Evolutionary conservation across 2,888 invertebrate genomes (phyloP).

Genomic region (Sinopyrophorus schimmeli): DNA sequence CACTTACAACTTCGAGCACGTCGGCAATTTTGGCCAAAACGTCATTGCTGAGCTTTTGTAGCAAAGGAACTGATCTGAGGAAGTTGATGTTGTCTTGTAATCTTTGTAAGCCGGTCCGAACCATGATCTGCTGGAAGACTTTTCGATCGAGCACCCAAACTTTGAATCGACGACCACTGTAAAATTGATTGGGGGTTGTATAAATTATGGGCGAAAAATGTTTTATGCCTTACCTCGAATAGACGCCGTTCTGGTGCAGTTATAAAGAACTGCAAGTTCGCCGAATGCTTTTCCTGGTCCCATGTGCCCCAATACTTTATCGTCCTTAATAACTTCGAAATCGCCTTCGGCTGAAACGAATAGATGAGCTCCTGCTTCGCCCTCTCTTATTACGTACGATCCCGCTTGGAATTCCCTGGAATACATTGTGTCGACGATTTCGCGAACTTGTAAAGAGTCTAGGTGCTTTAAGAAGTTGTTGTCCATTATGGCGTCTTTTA

Average conservation of each 20-base stretch:
- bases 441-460: conserved; percentile 64
- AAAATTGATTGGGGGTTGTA: conserved; percentile 32
- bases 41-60: conserved; percentile 61
- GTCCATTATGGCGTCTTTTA: conserved; percentile 67
- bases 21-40: conserved; percentile 70
- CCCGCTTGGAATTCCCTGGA: conserved; percentile 59
- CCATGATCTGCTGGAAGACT: conserved; percentile 73
- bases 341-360: conserved; percentile 69
- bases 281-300: conserved; percentile 70
- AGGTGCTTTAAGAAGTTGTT: conserved; percentile 70
- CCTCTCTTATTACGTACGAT: conserved; percentile 64
- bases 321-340: conserved; percentile 69
- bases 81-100: conserved; percentile 69
- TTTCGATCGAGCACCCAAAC: conserved; percentile 71
- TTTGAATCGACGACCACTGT: conserved; percentile 64
- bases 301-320: conserved; percentile 65
- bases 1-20: conserved; percentile 69
- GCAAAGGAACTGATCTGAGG: conserved; percentile 65
- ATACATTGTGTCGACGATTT: conserved; percentile 71
- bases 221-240: conserved; percentile 58
- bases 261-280: conserved; percentile 74
- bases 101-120: conserved; percentile 68
- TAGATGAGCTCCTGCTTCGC: conserved; percentile 66
- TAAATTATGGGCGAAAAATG: not conserved
- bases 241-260: conserved; percentile 71